Percentiles rank a stretch among this genome's conserved stretches.
phyloP scores from a whole-genome alignment of 92 coral and sea anemone genomes.

The Porites divaricata region DNA sequence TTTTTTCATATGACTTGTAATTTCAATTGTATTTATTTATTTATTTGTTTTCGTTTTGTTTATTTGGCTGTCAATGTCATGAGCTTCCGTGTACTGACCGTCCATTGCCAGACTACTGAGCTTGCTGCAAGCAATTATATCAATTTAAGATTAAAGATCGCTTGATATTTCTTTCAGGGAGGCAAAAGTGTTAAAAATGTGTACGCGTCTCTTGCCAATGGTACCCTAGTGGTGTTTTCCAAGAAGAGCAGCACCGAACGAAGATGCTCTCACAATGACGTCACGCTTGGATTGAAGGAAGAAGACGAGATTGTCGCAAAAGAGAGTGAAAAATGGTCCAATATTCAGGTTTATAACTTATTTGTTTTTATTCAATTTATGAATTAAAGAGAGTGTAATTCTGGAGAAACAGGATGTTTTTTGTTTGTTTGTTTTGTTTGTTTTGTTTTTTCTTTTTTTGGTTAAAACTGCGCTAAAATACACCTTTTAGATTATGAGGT shows the following conservation, averaged over 20 bases:
- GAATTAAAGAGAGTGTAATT: background rate
- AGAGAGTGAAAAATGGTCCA: conserved; percentile 74
- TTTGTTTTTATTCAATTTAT: background rate
- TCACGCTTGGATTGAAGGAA: conserved; percentile 54
- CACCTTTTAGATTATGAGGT: too few relatives aligned
- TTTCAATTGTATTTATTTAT: too few relatives aligned
- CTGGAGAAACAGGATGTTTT: background rate
- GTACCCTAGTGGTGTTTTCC: conserved; percentile 81
- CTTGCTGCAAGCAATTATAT: too few relatives aligned
- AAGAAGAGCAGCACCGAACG: conserved; percentile 47
- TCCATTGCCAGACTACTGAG: too few relatives aligned
- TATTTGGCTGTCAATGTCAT: too few relatives aligned
- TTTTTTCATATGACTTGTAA: too few relatives aligned
- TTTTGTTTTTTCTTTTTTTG: too few relatives aligned
- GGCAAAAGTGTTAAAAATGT: conserved; percentile 63
- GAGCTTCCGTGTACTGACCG: too few relatives aligned
- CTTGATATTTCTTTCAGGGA: conserved; percentile 36
- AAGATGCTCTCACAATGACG: conserved; percentile 67
- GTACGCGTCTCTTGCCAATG: conserved; percentile 94
- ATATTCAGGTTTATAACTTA: conserved; percentile 57
- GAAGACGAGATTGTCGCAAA: conserved; percentile 73
- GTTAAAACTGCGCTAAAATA: too few relatives aligned
- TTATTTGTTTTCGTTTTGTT: too few relatives aligned
- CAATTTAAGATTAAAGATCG: too few relatives aligned
- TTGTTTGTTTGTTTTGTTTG: background rate